Conservation (phyloP, 2,113 vertebrate species). For the Eulacestoma nigropectus region DNA sequence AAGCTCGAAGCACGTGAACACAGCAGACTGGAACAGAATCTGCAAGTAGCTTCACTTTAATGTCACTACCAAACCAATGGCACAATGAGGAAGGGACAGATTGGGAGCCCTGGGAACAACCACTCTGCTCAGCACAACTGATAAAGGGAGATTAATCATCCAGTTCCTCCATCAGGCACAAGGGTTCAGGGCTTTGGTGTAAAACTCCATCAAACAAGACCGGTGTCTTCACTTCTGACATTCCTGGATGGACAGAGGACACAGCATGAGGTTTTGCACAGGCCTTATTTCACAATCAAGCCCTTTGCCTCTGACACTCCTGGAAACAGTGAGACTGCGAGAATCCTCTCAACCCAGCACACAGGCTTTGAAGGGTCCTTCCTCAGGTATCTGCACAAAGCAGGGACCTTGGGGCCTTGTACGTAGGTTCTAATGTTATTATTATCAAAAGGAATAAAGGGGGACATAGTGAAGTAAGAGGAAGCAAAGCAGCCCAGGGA, state of each 20-base stretch:
- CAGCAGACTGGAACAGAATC: neutral
- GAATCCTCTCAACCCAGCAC: neutral
- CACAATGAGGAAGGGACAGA: neutral
- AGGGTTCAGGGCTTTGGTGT: neutral
- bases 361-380: constrained; percentile 21
- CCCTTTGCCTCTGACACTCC: neutral
- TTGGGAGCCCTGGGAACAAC: neutral
- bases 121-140: neutral
- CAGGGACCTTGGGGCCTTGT: constrained; percentile 4
- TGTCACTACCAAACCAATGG: neutral
- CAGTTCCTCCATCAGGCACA: neutral
- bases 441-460: constrained; percentile 45
- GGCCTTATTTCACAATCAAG: neutral
- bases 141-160: neutral
- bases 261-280: neutral
- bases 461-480: neutral
- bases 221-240: neutral
- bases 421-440: neutral
- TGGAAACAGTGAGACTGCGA: neutral
- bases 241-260: neutral
- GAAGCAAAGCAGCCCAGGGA: constrained; percentile 15
- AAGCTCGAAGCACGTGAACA: neutral
- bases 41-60: neutral
- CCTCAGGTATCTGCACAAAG: constrained; percentile 17
- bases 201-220: neutral